Percentiles rank a stretch among this genome's conserved stretches.
These are phyloP conservation scores for Zaprionus ghesquierei DNA, from an alignment of 1,140 invertebrate genomes.

Conservation along the genomic window DNA sequence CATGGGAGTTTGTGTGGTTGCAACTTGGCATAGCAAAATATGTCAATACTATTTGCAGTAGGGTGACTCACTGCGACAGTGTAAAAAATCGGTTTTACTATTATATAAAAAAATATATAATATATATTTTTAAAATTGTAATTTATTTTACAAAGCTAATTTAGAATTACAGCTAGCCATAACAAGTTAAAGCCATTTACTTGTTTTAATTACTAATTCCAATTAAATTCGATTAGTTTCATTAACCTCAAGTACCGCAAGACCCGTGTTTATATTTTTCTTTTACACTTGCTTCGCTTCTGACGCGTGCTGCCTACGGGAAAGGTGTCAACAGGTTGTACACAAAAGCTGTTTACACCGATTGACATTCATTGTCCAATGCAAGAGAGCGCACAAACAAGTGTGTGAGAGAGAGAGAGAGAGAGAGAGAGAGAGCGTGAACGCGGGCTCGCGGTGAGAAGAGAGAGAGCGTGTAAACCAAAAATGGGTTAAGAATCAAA, in stretches of 20 bases:
- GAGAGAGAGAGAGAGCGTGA: constrained; percentile 5
- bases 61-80: constrained; percentile 31
- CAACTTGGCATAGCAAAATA: constrained; percentile 3
- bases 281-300: not conserved
- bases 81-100: too few relatives aligned
- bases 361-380: constrained; percentile 16
- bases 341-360: constrained; percentile 17
- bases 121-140: too few relatives aligned
- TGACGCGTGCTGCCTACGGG: constrained; percentile 30
- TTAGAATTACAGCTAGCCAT: too few relatives aligned
- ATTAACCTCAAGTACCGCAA: not conserved
- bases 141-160: too few relatives aligned
- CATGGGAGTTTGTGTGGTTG: not conserved
- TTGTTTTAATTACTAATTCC: not conserved
- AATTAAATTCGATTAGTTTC: not conserved
- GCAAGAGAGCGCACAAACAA: not conserved
- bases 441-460: not conserved
- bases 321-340: not conserved
- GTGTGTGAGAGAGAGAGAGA: too few relatives aligned
- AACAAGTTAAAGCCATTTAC: too few relatives aligned
- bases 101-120: too few relatives aligned
- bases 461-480: constrained; percentile 6
- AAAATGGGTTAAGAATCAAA: constrained; percentile 70
- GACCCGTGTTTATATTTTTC: constrained; percentile 13
- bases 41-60: constrained; percentile 5